Base-by-base conservation (phyloP, 92 coral and sea anemone genomes). In the Zoanthus solanderi region DNA sequence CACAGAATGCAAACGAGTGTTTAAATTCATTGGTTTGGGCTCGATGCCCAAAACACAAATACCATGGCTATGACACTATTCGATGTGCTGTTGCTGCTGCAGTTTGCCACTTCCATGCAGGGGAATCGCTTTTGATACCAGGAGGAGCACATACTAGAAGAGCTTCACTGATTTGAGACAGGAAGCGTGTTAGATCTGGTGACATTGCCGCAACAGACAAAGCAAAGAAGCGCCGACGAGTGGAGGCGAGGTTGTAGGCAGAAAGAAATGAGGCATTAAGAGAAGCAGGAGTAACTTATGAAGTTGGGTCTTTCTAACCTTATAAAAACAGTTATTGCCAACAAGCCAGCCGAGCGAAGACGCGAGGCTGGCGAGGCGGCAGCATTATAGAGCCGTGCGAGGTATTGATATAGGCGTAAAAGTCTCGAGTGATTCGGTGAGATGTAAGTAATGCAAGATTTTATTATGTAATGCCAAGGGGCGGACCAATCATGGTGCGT, bases 381-480 rank as follows among this genome's bases (percentile, higher is more conserved):
- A 47, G 52, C 52, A 47, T 47, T 47, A 47, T 47, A 47, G 52
- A 47, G 52, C 52, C 5, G 52, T 47, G 52, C 52, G 52, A 47
- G 52, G 52, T 47, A 76, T 48, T 76, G 58, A 23, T 63, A 31
- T 56, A 52, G 83, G 67, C 61, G 69, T 1, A 63, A 63, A 78
- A 78, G 50, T 52, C 47, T 47, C 23, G 23, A 23, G 23, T 23
- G 23, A 23, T 23, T 23, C 23, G 23, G 23, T 23, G 23, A 23
- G 23, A 47, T 47, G 52, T 47, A 47, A 47, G 52, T 69, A n/a
- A 69, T 69, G 74, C 44, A 69, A 69, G 74, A 69, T 72, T 72
- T 72, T 72, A 72, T 72, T 50, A 72, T 31, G 76, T 72, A 72
- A 72, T 72, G 76, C 76, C 76, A 72, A 58, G 10, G 84, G 18